phyloP scores from a whole-genome alignment of 2,888 invertebrate species.

The Blastobasis adustella region DNA sequence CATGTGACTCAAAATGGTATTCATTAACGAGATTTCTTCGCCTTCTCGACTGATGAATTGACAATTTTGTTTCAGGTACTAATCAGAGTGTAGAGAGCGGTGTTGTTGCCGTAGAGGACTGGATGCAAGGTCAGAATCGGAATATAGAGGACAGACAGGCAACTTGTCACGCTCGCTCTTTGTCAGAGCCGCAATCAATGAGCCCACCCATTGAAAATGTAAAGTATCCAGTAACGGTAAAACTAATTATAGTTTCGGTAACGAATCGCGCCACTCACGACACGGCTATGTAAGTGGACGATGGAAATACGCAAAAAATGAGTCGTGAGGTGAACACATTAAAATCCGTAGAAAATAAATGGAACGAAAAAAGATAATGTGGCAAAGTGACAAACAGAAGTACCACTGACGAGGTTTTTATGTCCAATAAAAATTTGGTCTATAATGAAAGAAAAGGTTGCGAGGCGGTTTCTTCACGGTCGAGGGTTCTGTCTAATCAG shows the following conservation, averaged over 20 bases:
- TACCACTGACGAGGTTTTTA: conserved; percentile 10
- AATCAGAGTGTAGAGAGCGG: no score
- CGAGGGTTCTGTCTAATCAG: not conserved
- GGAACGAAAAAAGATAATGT: conserved; percentile 34
- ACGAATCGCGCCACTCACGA: conserved; percentile 63
- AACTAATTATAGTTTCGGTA: conserved; percentile 62
- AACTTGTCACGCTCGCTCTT: conserved; percentile 41
- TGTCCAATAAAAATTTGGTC: conserved; percentile 16
- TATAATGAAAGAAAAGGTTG: not conserved
- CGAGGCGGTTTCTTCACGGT: not conserved
- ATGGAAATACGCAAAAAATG: conserved; percentile 52
- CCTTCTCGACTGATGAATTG: not conserved
- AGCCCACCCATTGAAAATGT: conserved; percentile 51
- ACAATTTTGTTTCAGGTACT: no score
- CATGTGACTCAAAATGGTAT: conserved; percentile 31
- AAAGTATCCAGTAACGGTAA: conserved; percentile 58
- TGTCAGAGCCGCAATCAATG: conserved; percentile 34
- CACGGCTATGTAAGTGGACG: conserved; percentile 41
- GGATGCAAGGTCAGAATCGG: not conserved
- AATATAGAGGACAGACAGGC: conserved; percentile 42
- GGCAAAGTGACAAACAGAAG: conserved; percentile 26
- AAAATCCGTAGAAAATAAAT: conserved; percentile 38
- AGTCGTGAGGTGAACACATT: conserved; percentile 55
- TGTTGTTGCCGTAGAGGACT: no score
- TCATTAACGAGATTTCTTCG: conserved; percentile 20